Evolutionary conservation across 30 jellyfish, hydroid and myxozoan genomes (phyloP).

Genomic region (Aurelia aurita complex sp. Pacific): DNA sequence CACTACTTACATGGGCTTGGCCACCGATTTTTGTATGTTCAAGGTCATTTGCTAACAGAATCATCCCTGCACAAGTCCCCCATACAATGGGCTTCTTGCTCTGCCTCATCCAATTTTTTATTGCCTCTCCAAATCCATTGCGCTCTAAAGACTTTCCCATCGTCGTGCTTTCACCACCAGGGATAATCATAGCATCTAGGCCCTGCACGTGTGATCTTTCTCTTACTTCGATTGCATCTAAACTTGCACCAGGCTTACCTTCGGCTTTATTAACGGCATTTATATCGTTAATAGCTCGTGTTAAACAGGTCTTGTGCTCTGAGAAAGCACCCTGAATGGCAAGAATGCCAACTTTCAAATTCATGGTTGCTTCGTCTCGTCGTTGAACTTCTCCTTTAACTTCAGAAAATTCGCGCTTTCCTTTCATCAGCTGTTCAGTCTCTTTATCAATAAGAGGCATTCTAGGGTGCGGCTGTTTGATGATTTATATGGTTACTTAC

Average conservation of each 20-base stretch:
- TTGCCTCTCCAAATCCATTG: constrained; percentile 63
- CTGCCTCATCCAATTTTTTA: constrained; percentile 56
- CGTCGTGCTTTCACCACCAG: constrained; percentile 99
- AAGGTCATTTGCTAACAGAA: constrained; percentile 74
- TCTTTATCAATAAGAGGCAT: too few species aligned
- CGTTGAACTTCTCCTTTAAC: too few species aligned
- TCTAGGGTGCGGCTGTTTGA: too few species aligned
- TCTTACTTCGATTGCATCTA: constrained; percentile 58
- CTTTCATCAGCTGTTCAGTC: too few species aligned
- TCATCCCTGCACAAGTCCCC: constrained; percentile 99
- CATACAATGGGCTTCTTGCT: constrained; percentile 70
- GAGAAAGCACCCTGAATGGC: constrained; percentile 95
- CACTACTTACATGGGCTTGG: constrained; percentile 62
- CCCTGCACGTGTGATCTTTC: constrained; percentile 46
- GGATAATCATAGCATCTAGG: constrained; percentile 80
- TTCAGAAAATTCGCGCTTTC: too few species aligned
- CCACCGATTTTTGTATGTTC: constrained; percentile 75
- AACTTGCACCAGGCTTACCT: neutral
- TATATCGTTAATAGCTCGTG: constrained; percentile 22
- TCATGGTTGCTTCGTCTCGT: neutral
- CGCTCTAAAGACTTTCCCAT: constrained; percentile 60
- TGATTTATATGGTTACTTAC: too few species aligned
- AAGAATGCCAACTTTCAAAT: constrained; percentile 73
- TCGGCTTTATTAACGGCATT: neutral
- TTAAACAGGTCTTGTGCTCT: constrained; percentile 82